These are phyloP conservation scores for Anguilla rostrata DNA, from an alignment of 2,113 vertebrate species.

Conservation along the genomic window DNA sequence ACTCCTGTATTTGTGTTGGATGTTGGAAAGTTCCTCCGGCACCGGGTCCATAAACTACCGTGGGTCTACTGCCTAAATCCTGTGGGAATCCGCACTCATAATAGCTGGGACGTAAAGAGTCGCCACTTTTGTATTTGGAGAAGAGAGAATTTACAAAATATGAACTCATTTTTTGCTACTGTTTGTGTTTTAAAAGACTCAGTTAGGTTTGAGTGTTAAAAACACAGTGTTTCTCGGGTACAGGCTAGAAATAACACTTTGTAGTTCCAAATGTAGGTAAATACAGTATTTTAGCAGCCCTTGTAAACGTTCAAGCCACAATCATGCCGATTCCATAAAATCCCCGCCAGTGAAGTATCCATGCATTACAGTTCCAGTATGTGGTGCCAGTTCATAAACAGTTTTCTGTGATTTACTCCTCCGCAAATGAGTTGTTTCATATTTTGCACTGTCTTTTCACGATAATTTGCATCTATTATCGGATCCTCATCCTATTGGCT, in stretches of 20 bases:
- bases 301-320: constrained; percentile 62
- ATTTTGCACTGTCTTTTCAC: constrained; percentile 91
- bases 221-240: constrained; percentile 32
- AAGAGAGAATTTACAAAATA: constrained; percentile 99
- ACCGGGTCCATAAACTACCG: constrained; percentile 95
- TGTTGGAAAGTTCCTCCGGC: constrained; percentile 94
- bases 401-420: constrained; percentile 98
- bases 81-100: constrained; percentile 98
- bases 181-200: constrained; percentile 34
- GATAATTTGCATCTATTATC: constrained; percentile 96
- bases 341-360: constrained; percentile 81
- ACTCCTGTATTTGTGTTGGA: constrained; percentile 94
- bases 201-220: background rate
- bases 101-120: constrained; percentile 95
- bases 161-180: constrained; percentile 87
- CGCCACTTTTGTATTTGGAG: constrained; percentile 98
- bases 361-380: constrained; percentile 95
- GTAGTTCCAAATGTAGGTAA: constrained; percentile 67
- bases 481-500: constrained; percentile 89
- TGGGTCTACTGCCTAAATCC: constrained; percentile 93
- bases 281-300: constrained; percentile 34
- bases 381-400: constrained; percentile 95
- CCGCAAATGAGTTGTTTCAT: constrained; percentile 99
- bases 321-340: constrained; percentile 80
- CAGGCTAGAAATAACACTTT: constrained; percentile 46